Percentiles rank a stretch among this genome's conserved stretches.
These are phyloP conservation scores for Neodon shergylaensis DNA, from an alignment of 2,113 vertebrate genomes.

Conservation along the genomic window DNA sequence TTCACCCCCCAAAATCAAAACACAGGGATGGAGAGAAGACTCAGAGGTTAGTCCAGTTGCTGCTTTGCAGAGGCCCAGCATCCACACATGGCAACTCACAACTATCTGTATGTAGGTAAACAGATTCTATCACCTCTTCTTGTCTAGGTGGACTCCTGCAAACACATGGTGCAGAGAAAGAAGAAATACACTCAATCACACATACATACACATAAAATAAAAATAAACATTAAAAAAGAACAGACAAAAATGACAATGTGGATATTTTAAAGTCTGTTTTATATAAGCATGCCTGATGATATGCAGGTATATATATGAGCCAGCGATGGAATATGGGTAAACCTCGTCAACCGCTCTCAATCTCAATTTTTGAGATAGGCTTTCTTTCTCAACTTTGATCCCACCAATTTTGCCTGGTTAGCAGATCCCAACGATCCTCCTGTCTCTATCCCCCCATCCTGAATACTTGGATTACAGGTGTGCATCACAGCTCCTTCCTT, in stretches of 20 bases:
- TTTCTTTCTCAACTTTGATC: neutral
- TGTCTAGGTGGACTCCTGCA: neutral
- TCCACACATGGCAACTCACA: neutral
- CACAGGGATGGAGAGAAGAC: neutral
- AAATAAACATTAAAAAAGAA: neutral
- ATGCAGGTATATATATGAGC: neutral
- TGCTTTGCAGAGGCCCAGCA: neutral
- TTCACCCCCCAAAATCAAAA: neutral
- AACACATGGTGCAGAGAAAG: neutral
- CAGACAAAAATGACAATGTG: neutral
- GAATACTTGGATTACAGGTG: neutral
- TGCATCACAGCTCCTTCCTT: neutral
- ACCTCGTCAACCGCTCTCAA: neutral
- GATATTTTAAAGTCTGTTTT: neutral
- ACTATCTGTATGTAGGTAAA: neutral
- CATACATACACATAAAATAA: neutral
- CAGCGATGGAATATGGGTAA: rapidly evolving
- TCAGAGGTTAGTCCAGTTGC: neutral
- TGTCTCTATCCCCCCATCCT: neutral
- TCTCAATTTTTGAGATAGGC: neutral
- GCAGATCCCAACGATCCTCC: neutral
- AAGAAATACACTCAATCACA: neutral
- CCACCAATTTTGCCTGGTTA: neutral
- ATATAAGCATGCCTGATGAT: neutral
- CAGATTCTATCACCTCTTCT: neutral